These are phyloP conservation scores for Zenarchopterus dispar DNA, from an alignment of 2,797 vertebrate species.

Conservation along the genomic window DNA sequence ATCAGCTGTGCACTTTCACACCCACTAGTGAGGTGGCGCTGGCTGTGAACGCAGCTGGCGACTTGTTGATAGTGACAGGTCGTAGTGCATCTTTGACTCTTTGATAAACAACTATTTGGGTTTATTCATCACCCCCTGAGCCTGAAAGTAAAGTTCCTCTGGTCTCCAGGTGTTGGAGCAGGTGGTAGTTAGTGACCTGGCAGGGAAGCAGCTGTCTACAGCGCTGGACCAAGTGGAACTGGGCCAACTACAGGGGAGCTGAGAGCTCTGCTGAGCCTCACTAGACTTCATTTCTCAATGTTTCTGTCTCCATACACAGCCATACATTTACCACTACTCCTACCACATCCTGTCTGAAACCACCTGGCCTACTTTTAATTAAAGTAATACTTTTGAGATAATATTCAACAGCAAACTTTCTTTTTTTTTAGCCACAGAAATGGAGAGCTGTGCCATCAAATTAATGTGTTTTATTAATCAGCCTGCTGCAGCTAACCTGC, in stretches of 20 bases:
- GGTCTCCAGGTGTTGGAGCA: slow-evolving; percentile 63
- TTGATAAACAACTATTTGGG: slow-evolving; percentile 50
- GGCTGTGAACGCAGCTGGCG: slow-evolving; percentile 16
- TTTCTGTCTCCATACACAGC: neutral
- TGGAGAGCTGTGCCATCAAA: neutral
- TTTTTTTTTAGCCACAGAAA: slow-evolving; percentile 14
- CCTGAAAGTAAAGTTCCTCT: slow-evolving; percentile 34
- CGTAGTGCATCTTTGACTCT: slow-evolving; percentile 43
- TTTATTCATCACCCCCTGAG: slow-evolving; percentile 43
- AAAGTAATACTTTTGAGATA: neutral
- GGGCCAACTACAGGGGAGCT: slow-evolving; percentile 31
- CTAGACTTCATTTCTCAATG: neutral
- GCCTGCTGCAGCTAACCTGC: neutral
- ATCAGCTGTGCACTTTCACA: neutral
- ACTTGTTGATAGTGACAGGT: slow-evolving; percentile 30
- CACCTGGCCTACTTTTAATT: neutral
- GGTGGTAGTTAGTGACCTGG: slow-evolving; percentile 54
- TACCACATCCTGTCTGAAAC: neutral
- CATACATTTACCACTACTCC: neutral
- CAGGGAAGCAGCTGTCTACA: slow-evolving; percentile 47
- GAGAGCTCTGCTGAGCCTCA: neutral
- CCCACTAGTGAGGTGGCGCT: neutral
- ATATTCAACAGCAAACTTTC: slow-evolving; percentile 1
- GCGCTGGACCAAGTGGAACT: slow-evolving; percentile 40
- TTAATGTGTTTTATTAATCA: neutral